These are phyloP conservation scores for Uria lomvia DNA, from an alignment of 2,113 vertebrate genomes.

Conservation along the genomic window DNA sequence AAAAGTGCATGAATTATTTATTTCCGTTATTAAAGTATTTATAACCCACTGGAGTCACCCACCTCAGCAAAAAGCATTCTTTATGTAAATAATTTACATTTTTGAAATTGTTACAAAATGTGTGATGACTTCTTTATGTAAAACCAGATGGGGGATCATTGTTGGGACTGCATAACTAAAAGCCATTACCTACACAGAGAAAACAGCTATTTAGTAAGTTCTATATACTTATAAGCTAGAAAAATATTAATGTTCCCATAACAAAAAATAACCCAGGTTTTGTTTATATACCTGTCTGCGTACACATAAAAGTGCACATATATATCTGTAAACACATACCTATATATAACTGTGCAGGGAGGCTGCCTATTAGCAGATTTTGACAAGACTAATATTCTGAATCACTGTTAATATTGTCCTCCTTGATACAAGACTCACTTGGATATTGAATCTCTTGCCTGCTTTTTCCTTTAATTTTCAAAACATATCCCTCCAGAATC, in stretches of 20 bases:
- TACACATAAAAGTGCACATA: neutral
- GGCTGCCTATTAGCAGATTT: neutral
- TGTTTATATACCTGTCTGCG: neutral
- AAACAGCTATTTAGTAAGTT: neutral
- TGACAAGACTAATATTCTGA: neutral
- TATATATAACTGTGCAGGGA: neutral
- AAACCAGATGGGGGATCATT: neutral
- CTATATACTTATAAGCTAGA: neutral
- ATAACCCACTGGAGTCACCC: neutral
- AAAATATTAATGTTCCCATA: neutral
- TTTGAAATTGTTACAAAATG: conserved; percentile 17
- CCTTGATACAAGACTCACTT: neutral
- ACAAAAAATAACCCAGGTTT: neutral
- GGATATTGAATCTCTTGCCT: neutral
- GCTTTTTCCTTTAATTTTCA: neutral
- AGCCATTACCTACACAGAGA: neutral
- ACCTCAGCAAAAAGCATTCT: neutral
- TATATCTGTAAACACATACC: neutral
- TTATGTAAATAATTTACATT: conserved; percentile 35
- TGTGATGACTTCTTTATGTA: neutral
- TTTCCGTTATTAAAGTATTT: conserved; percentile 18
- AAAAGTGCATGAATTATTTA: conserved; percentile 20
- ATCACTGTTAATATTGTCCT: neutral
- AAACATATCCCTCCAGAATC: neutral
- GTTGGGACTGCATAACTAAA: neutral